A percentile compares a stretch with the other conserved stretches of the same genome.
These are phyloP conservation scores for Lynx canadensis DNA, from an alignment of 2,113 vertebrate genomes.

Conservation along the genomic window DNA sequence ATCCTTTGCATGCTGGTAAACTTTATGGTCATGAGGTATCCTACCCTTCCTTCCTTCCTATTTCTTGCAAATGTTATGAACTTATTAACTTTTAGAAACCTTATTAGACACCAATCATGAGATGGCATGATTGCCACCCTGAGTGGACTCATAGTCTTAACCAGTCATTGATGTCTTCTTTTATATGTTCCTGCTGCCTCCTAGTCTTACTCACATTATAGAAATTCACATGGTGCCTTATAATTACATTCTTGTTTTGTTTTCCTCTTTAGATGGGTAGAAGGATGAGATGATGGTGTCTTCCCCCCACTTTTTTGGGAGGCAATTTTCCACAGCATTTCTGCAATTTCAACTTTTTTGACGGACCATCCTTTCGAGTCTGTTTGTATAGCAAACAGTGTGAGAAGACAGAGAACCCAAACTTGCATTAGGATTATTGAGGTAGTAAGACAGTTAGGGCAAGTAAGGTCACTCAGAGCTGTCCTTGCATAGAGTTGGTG, in stretches of 20 bases:
- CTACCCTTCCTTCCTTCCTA: not conserved
- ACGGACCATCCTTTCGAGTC: not conserved
- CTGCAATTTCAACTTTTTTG: not conserved
- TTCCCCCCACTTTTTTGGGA: not conserved
- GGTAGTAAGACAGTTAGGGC: not conserved
- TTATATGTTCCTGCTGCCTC: not conserved
- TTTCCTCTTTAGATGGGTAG: not conserved
- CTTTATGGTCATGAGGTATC: not conserved
- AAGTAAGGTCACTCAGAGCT: not conserved
- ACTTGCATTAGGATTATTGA: not conserved
- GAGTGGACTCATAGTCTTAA: not conserved
- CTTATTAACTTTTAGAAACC: slow-evolving; percentile 5
- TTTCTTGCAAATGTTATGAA: not conserved
- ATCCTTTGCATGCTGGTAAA: not conserved
- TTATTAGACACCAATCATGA: not conserved
- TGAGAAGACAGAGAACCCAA: not conserved
- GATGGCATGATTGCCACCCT: not conserved
- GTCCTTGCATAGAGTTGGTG: not conserved
- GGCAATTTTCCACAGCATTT: not conserved
- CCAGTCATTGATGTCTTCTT: not conserved
- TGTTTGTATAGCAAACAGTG: not conserved
- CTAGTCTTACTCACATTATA: not conserved
- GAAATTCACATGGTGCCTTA: not conserved
- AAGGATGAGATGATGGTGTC: not conserved
- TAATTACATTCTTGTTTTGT: not conserved